Base-by-base conservation (phyloP, 2,797 vertebrate species). In the Eulemur albifrons region DNA sequence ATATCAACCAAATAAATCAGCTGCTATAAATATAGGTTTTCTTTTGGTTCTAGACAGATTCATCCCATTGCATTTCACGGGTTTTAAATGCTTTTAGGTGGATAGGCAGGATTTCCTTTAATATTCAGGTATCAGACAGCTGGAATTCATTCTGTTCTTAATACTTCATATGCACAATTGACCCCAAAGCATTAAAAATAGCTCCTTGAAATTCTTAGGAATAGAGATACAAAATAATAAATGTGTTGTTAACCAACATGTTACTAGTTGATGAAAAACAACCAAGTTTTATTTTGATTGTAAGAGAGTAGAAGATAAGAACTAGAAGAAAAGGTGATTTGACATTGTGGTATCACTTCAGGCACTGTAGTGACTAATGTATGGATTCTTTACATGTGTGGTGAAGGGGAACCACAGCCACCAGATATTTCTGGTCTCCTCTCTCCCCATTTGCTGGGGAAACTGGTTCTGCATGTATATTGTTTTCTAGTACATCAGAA, bases 1-100 rank as follows among this genome's bases (percentile, higher is more conserved):
- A 98, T 98, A 98, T 98, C 98, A 99, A 98, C 97, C 95, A 98
- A 98, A 98, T 98, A 98, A 98, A 98, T 98, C 98, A 98, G 92
- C 35, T 97, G 91, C 94, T 97, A 97, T 98, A 98, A 98, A 98
- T 97, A 97, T 38, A 97, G 93, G 96, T 90, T 98, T 98, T 96
- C 93, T 98, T 98, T 98, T 95, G 69, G 90, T 96, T 97, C 93
- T 96, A 30, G 96, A 97, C 79, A 98, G 96, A 98, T 98, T 97
- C 97, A 98, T 98, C 96, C 97, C 94, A 94, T 88, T 77, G 79
- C 67, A 97, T 97, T 98, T 98, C 95, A 93, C 95, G 97, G 75
- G n/a, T 97, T 97, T 98, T 96, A 98, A 98, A 97, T 97, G 97
- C 92, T 97, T 98, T 98, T 93, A 85, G 91, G 73, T 97, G 97